A percentile compares a stretch with the other conserved stretches of the same genome.
phyloP scores from a whole-genome alignment of 2,797 vertebrate species.

The Melanotaenia maccullochi region DNA sequence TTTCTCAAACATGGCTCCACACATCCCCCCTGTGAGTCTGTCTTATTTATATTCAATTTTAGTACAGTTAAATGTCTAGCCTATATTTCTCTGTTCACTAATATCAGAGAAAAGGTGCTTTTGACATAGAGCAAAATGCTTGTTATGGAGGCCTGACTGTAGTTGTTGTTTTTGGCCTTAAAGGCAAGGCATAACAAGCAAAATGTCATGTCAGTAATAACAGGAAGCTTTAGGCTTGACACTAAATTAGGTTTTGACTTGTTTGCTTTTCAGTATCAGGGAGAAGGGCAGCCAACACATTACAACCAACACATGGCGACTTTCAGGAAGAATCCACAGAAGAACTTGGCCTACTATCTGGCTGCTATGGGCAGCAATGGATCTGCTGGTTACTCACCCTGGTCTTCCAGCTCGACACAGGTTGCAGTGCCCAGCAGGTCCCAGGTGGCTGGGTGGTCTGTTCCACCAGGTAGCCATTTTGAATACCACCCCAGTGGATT shows the following conservation, averaged over 20 bases:
- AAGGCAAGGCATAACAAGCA: constrained; percentile 68
- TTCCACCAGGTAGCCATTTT: constrained; percentile 61
- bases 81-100: constrained; percentile 42
- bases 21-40: constrained; percentile 46
- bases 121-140: constrained; percentile 64
- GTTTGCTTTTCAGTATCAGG: constrained; percentile 63
- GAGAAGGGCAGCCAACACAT: constrained; percentile 56
- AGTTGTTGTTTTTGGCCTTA: constrained; percentile 66
- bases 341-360: constrained; percentile 72
- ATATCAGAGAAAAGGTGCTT: constrained; percentile 39
- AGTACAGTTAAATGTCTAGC: constrained; percentile 28
- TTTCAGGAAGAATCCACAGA: constrained; percentile 68
- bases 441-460: constrained; percentile 60
- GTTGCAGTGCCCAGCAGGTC: constrained; percentile 18
- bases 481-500: constrained; percentile 67
- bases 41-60: background rate
- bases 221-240: background rate
- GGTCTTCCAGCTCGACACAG: constrained; percentile 51
- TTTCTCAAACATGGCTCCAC: constrained; percentile 29
- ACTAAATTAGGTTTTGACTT: background rate
- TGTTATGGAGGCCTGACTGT: constrained; percentile 61
- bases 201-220: rapidly evolving
- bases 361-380: constrained; percentile 46
- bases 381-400: constrained; percentile 55
- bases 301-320: constrained; percentile 66